Evolutionary conservation across 2,797 vertebrate genomes (phyloP).

Genomic region (Prionace glauca): DNA sequence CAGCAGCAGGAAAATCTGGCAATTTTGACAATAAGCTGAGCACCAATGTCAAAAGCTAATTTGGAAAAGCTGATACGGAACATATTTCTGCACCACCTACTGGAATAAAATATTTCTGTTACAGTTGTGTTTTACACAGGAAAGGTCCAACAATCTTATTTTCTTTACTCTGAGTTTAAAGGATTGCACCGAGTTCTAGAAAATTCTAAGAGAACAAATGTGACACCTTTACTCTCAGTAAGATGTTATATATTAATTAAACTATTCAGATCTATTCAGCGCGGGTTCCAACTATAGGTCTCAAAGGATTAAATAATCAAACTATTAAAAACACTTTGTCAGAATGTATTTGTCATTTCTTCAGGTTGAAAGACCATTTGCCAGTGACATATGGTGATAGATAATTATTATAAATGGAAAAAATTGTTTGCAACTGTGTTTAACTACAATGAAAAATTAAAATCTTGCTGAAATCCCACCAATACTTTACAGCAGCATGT

Average conservation of each 20-base stretch:
- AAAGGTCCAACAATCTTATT: neutral
- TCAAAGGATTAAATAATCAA: slow-evolving; percentile 5
- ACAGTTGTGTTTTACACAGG: neutral
- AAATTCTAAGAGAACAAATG: neutral
- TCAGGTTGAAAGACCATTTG: neutral
- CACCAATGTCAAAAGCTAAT: neutral
- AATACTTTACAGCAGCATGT: neutral
- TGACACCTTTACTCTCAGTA: neutral
- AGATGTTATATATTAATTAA: neutral
- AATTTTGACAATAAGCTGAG: neutral
- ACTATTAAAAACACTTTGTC: slow-evolving; percentile 2
- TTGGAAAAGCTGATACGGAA: neutral
- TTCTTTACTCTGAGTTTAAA: neutral
- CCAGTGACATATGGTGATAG: neutral
- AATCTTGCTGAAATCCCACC: neutral
- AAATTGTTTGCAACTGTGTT: neutral
- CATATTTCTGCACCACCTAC: neutral
- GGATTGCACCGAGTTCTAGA: neutral
- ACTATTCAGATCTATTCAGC: neutral
- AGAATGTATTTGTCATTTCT: neutral
- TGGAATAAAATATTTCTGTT: neutral
- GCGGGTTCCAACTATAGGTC: neutral
- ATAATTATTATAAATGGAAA: slow-evolving; percentile 31
- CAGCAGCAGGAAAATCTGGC: too few relatives aligned
- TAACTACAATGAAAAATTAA: slow-evolving; percentile 14